phyloP scores from a whole-genome alignment of 2,113 vertebrate genomes.

The Galbula dea region DNA sequence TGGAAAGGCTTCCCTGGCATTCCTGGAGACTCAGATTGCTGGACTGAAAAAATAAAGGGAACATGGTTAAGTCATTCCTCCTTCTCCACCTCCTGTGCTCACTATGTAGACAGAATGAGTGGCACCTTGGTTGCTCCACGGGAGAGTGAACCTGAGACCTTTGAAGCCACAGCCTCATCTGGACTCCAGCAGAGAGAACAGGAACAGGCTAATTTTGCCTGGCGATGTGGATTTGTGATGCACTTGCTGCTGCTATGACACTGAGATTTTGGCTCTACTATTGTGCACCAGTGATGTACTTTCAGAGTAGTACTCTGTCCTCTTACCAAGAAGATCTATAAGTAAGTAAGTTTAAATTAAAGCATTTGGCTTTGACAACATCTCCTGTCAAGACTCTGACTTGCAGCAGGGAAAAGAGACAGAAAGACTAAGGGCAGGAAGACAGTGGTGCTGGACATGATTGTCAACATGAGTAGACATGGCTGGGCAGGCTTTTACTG shows the following conservation, averaged over 20 bases:
- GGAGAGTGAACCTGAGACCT: neutral
- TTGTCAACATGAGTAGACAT: accelerated
- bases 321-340: neutral
- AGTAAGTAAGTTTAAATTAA: neutral
- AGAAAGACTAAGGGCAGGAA: neutral
- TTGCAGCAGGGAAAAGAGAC: neutral
- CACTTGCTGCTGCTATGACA: accelerated
- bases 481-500: neutral
- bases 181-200: neutral
- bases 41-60: neutral
- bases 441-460: neutral
- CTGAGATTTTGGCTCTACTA: neutral
- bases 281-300: neutral
- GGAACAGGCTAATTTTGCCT: neutral
- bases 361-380: neutral
- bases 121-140: neutral
- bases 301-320: neutral
- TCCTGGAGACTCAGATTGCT: neutral
- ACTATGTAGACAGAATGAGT: neutral
- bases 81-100: neutral
- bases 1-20: neutral
- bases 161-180: neutral
- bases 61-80: neutral
- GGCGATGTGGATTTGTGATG: neutral
- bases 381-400: neutral